Conservation (phyloP, 2,113 vertebrate genomes). For the Heterocephalus glaber region DNA sequence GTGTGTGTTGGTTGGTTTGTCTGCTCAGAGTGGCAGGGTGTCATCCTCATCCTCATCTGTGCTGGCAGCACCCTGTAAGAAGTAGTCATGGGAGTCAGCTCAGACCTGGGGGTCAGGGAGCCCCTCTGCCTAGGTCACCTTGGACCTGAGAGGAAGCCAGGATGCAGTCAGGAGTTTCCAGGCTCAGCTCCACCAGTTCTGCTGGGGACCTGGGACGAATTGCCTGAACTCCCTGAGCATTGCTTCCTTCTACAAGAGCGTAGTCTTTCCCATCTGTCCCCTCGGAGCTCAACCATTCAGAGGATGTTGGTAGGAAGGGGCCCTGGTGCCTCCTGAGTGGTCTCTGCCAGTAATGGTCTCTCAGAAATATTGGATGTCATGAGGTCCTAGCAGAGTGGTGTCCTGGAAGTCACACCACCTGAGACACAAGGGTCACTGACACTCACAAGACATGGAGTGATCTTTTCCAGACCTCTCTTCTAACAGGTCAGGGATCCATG, state of each 20-base stretch:
- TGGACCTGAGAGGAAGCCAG: background rate
- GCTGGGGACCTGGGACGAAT: background rate
- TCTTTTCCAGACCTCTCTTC: background rate
- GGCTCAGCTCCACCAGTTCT: background rate
- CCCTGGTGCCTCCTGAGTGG: background rate
- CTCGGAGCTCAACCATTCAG: background rate
- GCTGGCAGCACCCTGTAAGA: background rate
- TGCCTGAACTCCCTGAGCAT: background rate
- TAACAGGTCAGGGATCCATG: background rate
- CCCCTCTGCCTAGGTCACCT: background rate
- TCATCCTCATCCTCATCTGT: slow-evolving; percentile 32
- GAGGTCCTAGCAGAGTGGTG: background rate
- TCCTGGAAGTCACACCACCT: background rate
- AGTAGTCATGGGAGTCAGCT: background rate
- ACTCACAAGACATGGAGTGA: background rate
- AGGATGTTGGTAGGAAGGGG: background rate
- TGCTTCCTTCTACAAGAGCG: background rate
- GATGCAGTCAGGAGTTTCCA: background rate
- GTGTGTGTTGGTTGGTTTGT: background rate
- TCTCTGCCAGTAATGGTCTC: background rate
- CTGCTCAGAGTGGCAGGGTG: background rate
- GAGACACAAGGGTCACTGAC: background rate
- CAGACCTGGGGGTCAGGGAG: background rate
- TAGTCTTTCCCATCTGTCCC: background rate
- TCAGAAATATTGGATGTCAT: background rate